Evolutionary conservation across 1,140 invertebrate species (phyloP), one percentile per base, ranked within the genome.

Genomic region (Cheumatopsyche charites): DNA sequence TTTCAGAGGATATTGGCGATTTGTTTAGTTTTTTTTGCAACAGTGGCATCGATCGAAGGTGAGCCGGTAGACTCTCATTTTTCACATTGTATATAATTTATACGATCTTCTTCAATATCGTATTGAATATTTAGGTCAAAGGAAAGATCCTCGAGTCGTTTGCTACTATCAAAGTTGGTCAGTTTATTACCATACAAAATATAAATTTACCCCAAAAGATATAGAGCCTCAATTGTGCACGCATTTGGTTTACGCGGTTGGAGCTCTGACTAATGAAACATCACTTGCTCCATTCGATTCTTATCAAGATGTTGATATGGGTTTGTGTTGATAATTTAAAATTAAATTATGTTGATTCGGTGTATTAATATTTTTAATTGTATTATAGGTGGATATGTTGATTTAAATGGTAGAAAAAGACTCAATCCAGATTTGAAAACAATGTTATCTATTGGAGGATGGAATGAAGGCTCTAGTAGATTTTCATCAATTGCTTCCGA

Each of bases 151-250:
- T 45, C 87, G 90, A 69, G 89, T 96, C 66, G 93, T 96, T 29
- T 96, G 94, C 78, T 96, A 96, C 79, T 95, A 95, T 82, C 94
- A 93, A 13, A 96, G 95, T 81, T 96, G 94, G 94, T 94, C 93
- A 72, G 92, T 95, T 2, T 96, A 95, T 79, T 84, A 94, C 70
- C 91, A 92, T 1, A 92, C 93, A 25, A 91, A 90, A 1, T 94
- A 94, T 0, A 94, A 95, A 82, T 97, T 96, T 81, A 92, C 91
- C 73, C 95, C 95, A 0, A 92, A 96, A 83, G 96, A 97, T 80
- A 97, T 98, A 78, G 97, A 97, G 86, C 95, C 95, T 17, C 95
- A 96, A 80, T 86, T 97, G 23, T 98, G 96, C 82, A 97, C 96
- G 12, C 95, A 98, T 88, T 85, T 98, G 63, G 91, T 97, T 58